Base-by-base conservation (phyloP, 2,888 invertebrate genomes). In the Scaptomyza cyrtandrae region DNA sequence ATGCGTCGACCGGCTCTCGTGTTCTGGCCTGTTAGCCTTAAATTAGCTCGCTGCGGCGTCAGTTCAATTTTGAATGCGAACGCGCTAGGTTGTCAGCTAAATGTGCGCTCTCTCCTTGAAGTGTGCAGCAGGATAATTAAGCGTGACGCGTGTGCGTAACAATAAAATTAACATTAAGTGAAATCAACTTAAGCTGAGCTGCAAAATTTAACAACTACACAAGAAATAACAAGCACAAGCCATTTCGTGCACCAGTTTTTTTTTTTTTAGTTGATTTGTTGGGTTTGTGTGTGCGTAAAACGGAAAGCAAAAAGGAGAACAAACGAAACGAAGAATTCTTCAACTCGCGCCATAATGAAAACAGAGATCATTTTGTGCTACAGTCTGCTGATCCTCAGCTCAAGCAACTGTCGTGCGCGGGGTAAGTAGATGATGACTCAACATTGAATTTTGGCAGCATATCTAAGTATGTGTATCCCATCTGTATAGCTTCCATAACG, bases 61-160 rank as follows among this genome's bases (percentile, higher is more conserved):
- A 81, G 64, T 86, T 64, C 57, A 57, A 37, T 66, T 82, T 63
- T n/a, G 71, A 68, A 57, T 55, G 69, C 71, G 68, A 84, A 77
- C 69, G 69, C 50, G 70, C 24, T 60, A 45, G 72, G 86, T 85
- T 72, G 79, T 71, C 44, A 14, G 35, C 33, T 44, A 1, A 35
- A 19, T 29, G 55, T n/a, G 56, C 24, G 35, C 35, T n/a, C 7
- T 19, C 24, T 54, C 49, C 53, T 14, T 52, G 48, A 39, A 29
- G 66, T 64, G 14, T 73, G 73, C 83, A 69, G 71, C 73, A 83
- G 88, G 88, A 85, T 71, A 87, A 87, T 83, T 87, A 87, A 87
- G 83, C 88, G 83, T 87, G 86, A 87, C 88, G 83, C 83, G 88
- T 88, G 83, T 84, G 83, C 83, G 83, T 88, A 84, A 80, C 86